Conservation (phyloP, 2,797 vertebrate genomes). For the Gambelia wislizenii region DNA sequence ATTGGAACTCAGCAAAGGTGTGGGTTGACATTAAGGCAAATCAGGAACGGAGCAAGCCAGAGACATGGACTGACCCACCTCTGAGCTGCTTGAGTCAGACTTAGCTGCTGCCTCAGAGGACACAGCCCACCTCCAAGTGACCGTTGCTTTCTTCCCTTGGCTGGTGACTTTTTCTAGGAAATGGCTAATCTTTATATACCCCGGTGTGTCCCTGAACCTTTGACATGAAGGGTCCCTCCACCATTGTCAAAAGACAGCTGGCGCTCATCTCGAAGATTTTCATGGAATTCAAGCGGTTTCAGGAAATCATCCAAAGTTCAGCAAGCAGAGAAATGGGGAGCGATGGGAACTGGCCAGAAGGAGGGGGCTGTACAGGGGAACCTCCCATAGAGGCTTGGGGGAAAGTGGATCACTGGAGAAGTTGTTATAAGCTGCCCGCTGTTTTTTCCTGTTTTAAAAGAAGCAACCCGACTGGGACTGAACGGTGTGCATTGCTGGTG, state of each 20-base stretch:
- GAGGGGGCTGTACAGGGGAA: background rate
- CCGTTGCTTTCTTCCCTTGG: constrained; percentile 35
- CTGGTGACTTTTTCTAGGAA: constrained; percentile 34
- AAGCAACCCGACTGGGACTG: constrained; percentile 77
- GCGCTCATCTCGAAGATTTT: constrained; percentile 12
- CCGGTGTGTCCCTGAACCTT: constrained; percentile 30
- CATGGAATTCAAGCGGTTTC: constrained; percentile 23
- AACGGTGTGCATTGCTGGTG: constrained; percentile 77
- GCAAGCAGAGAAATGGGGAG: background rate
- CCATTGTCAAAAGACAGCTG: constrained; percentile 7
- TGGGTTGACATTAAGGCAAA: constrained; percentile 54
- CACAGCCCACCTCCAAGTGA: background rate
- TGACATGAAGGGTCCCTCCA: background rate
- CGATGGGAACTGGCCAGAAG: background rate
- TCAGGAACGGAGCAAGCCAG: constrained; percentile 40
- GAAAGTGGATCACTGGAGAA: constrained; percentile 50
- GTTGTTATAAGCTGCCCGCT: constrained; percentile 61
- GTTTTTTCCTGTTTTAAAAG: constrained; percentile 57
- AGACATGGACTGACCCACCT: background rate
- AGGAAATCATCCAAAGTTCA: background rate
- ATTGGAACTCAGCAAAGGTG: constrained; percentile 66
- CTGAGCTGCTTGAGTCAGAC: background rate
- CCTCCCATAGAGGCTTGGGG: constrained; percentile 34
- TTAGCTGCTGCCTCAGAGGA: background rate
- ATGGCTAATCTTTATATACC: background rate